phyloP scores from a whole-genome alignment of 1,140 invertebrate species.

The Drosophila orena region DNA sequence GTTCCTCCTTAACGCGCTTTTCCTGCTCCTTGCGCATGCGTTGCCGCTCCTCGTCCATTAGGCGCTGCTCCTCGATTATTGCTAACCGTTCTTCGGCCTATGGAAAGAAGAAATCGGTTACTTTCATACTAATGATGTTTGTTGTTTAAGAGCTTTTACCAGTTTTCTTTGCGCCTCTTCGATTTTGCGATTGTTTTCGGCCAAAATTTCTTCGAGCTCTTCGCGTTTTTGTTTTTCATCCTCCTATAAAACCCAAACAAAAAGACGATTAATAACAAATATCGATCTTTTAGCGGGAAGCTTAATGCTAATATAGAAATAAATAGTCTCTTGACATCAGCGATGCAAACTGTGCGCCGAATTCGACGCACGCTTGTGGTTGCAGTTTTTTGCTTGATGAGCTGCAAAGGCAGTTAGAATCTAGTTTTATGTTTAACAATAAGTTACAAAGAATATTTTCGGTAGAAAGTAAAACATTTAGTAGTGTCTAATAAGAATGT shows the following conservation, averaged over 20 bases:
- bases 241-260: conserved; percentile 90
- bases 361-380: conserved; percentile 34
- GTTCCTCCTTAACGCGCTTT: conserved; percentile 96
- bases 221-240: conserved; percentile 97
- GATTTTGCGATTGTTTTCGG: conserved; percentile 98
- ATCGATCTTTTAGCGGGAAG: conserved; percentile 35
- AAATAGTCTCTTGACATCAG: conserved; percentile 72
- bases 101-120: neutral
- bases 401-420: conserved; percentile 72
- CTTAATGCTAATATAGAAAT: conserved; percentile 72
- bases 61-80: conserved; percentile 98
- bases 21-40: conserved; percentile 96
- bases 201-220: conserved; percentile 97
- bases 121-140: neutral
- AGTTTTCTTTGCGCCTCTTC: conserved; percentile 98
- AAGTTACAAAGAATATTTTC: conserved; percentile 74
- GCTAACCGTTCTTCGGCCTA: conserved; percentile 97
- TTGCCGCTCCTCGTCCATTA: conserved; percentile 97
- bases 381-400: conserved; percentile 47
- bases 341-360: conserved; percentile 56
- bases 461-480: conserved; percentile 77
- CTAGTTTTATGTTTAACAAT: conserved; percentile 71
- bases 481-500: conserved; percentile 79
- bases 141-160: conserved; percentile 86
- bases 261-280: conserved; percentile 62